Base-by-base conservation (phyloP, 2,888 invertebrate species). In the Diaphora mendica region DNA sequence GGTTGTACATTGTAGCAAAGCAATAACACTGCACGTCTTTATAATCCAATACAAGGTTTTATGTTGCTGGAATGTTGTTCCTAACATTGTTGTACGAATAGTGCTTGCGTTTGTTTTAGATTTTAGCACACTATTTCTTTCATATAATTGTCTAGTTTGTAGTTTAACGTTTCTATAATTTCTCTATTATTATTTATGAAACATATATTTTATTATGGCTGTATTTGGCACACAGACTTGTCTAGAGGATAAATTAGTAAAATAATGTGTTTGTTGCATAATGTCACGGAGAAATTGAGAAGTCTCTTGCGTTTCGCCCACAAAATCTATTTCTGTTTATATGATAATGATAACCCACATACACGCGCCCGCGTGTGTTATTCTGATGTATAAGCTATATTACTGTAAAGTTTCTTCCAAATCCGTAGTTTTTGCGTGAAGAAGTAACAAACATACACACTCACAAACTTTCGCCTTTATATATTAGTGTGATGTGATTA, bases 21-120 rank as follows among this genome's bases (percentile, higher is more conserved):
- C 77, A 79, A 83, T 83, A 83, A 79, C 77, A 72, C 62, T 66
- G 75, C 75, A 73, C 85, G 84, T 81, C 84, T 85, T 83, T 85
- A 84, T 84, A 85, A 83, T 85, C 84, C 80, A 79, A 79, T 77
- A 82, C 76, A 75, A 71, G 76, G 78, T 77, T 82, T 82, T 77
- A 83, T 81, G 76, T 80, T 78, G 70, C 76, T 73, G 69, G 83
- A 80, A 83, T 78, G 77, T 77, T 74, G 74, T 77, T 77, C 67
- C 67, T 76, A 78, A 85, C 85, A 83, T 78, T 84, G 73, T 73
- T 35, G 81, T 83, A 75, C 74, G 67, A 78, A 79, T 80, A 81
- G 78, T 77, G 64, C 76, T 77, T 59, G 44, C 75, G 59, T 74
- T 83, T 85, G 83, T 81, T 83, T 79, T 70, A 77, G 75, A 72